Evolutionary conservation across 2,113 vertebrate species (phyloP).

Genomic region (Gadus chalcogrammus): DNA sequence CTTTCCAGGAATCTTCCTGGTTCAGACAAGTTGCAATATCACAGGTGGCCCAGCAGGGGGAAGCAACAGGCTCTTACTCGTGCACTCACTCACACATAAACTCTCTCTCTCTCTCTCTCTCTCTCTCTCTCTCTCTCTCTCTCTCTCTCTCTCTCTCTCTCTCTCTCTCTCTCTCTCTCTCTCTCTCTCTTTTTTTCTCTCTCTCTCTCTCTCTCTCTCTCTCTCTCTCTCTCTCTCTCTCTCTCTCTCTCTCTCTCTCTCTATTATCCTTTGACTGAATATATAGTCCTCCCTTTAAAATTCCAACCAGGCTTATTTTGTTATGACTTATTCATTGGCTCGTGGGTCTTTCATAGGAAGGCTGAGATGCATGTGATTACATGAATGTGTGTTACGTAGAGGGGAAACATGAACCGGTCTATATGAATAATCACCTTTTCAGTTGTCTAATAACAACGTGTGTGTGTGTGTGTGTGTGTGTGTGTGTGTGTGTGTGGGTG

Average conservation of each 20-base stretch:
- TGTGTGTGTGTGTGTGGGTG: neutral
- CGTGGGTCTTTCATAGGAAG: too few species aligned
- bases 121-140: too few species aligned
- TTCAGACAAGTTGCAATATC: constrained; percentile 49
- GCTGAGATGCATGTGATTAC: too few species aligned
- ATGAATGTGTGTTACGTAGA: too few species aligned
- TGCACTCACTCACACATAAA: neutral
- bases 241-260: neutral
- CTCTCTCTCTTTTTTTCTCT: too few species aligned
- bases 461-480: constrained; percentile 1
- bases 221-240: neutral
- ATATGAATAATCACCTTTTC: too few species aligned
- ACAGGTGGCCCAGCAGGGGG: constrained; percentile 68
- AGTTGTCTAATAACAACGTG: neutral
- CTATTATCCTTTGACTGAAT: too few species aligned
- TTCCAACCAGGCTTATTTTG: too few species aligned
- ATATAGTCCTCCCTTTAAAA: too few species aligned
- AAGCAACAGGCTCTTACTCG: constrained; percentile 36
- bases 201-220: neutral
- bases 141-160: neutral
- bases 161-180: neutral
- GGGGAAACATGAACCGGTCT: too few species aligned
- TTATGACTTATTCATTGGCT: too few species aligned
- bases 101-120: neutral
- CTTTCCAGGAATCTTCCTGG: neutral